phyloP scores from a whole-genome alignment of 2,888 invertebrate species.

The Ochropacha duplaris region DNA sequence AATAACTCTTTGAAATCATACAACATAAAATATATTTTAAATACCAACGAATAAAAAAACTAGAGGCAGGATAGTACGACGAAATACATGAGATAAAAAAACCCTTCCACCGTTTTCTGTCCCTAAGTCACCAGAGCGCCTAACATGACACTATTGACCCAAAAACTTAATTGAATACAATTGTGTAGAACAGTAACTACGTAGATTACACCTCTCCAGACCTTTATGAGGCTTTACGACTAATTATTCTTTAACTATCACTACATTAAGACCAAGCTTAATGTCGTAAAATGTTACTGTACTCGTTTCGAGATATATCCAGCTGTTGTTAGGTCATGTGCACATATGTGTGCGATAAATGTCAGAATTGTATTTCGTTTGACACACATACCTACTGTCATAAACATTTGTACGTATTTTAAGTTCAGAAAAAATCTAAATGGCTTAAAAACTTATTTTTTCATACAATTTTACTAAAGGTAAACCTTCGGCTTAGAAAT shows the following conservation, averaged over 20 bases:
- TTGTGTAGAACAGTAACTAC: not conserved
- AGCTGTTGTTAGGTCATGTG: not conserved
- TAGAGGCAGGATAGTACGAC: too few species aligned
- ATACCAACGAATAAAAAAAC: too few species aligned
- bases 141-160: not conserved
- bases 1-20: too few species aligned
- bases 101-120: not conserved
- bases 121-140: not conserved
- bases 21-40: too few species aligned
- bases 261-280: conserved; percentile 11
- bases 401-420: not conserved
- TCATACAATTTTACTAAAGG: not conserved
- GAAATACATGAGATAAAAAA: too few species aligned
- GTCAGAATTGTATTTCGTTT: not conserved
- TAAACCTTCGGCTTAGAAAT: not conserved
- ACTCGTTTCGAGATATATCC: conserved; percentile 2
- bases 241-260: conserved; percentile 19
- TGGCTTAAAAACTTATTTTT: not conserved
- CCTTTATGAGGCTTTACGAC: conserved; percentile 10
- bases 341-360: not conserved
- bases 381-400: not conserved
- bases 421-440: not conserved
- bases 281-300: conserved; percentile 15
- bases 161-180: not conserved
- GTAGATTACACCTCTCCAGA: not conserved